These are phyloP conservation scores for Ormia ochracea DNA, from an alignment of 2,888 invertebrate genomes.

Conservation along the genomic window DNA sequence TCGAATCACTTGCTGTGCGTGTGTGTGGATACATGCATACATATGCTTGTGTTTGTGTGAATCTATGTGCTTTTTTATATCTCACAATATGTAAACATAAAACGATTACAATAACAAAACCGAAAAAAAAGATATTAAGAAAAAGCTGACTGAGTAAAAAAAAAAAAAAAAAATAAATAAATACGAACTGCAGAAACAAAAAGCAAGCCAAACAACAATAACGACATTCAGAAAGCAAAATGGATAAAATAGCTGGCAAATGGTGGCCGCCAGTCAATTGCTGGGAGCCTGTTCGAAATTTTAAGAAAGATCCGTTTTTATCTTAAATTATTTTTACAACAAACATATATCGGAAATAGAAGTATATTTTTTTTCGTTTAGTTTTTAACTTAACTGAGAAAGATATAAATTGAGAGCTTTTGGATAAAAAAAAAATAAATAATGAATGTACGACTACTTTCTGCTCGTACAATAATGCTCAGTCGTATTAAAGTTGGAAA, in stretches of 20 bases:
- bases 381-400: not conserved
- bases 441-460: not conserved
- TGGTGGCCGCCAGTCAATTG: slow-evolving; percentile 23
- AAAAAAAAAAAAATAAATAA: not conserved
- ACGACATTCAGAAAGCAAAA: slow-evolving; percentile 2
- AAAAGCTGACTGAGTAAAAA: slow-evolving; percentile 9
- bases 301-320: slow-evolving; percentile 76
- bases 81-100: slow-evolving; percentile 51
- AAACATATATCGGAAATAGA: slow-evolving; percentile 42
- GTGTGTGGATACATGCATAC: not conserved
- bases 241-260: slow-evolving; percentile 60
- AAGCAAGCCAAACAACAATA: not conserved
- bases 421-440: not conserved
- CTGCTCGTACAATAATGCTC: not conserved
- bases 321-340: slow-evolving; percentile 64
- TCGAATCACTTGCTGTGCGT: not conserved
- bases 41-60: not conserved
- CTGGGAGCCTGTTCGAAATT: slow-evolving; percentile 72
- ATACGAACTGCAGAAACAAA: not conserved
- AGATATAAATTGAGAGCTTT: not conserved
- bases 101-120: slow-evolving; percentile 25
- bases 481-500: not conserved
- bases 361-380: not conserved
- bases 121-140: too few relatives aligned
- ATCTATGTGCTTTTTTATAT: not conserved